Evolutionary conservation across 2,888 invertebrate genomes (phyloP).

Genomic region (Drosophila multiciliata): DNA sequence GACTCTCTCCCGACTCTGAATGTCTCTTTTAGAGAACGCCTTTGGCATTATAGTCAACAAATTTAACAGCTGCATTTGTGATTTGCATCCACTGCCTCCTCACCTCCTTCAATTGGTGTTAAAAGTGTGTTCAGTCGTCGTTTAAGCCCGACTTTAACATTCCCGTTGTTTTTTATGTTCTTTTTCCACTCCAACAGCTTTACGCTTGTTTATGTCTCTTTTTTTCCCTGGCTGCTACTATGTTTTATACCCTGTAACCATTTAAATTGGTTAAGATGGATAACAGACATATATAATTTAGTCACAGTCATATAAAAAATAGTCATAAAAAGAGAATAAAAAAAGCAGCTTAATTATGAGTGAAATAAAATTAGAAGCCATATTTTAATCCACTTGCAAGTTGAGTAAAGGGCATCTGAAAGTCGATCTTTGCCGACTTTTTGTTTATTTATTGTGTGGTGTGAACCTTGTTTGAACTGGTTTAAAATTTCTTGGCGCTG

Average conservation of each 20-base stretch:
- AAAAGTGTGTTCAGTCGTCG: background rate
- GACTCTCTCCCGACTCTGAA: background rate
- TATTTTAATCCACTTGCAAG: background rate
- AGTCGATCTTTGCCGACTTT: background rate
- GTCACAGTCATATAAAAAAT: too few relatives aligned
- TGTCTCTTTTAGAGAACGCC: background rate
- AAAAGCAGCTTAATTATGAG: background rate
- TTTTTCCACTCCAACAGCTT: conserved; percentile 35
- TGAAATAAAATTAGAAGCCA: background rate
- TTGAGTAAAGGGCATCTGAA: background rate
- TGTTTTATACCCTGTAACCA: conserved; percentile 34
- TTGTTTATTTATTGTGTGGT: conserved; percentile 66
- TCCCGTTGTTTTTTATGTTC: conserved; percentile 25
- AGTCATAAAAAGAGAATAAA: background rate
- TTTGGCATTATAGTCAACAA: background rate
- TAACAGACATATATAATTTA: too few relatives aligned
- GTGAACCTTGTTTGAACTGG: conserved; percentile 77
- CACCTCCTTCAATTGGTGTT: background rate
- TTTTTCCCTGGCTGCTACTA: conserved; percentile 52
- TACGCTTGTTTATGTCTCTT: conserved; percentile 66
- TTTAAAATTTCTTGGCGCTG: conserved; percentile 74
- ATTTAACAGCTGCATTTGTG: background rate
- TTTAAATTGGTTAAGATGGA: background rate
- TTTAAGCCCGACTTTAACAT: background rate
- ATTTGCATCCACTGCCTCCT: background rate